Evolutionary conservation across 2,113 vertebrate genomes (phyloP).

Genomic region (Octodon degus): DNA sequence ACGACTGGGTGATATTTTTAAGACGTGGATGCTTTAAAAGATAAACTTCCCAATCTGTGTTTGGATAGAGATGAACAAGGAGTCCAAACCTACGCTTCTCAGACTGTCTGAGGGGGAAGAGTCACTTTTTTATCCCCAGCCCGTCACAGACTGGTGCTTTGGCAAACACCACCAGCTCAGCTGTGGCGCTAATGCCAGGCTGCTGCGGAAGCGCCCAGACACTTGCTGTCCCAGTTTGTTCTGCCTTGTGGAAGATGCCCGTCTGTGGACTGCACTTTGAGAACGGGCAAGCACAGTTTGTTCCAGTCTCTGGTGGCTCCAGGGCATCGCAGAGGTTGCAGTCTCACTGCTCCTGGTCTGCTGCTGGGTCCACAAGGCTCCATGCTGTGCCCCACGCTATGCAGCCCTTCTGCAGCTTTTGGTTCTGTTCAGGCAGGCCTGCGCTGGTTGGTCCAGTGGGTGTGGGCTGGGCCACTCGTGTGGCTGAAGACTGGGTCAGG

Average conservation of each 20-base stretch:
- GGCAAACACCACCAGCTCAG: accelerated
- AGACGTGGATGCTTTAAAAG: not conserved
- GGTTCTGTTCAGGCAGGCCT: not conserved
- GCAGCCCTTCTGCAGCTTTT: accelerated
- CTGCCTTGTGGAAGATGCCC: not conserved
- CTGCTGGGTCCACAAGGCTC: not conserved
- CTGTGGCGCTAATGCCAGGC: not conserved
- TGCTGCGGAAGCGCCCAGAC: not conserved
- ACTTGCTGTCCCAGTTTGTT: not conserved
- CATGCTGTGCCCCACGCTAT: accelerated
- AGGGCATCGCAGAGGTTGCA: accelerated
- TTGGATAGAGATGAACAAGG: not conserved
- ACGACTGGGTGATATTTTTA: not conserved
- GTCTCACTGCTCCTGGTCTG: not conserved
- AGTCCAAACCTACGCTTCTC: not conserved
- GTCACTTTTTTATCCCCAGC: not conserved
- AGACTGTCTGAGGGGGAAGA: accelerated
- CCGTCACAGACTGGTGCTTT: not conserved
- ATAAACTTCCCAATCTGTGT: not conserved
- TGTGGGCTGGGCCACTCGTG: accelerated
- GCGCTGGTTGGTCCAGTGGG: accelerated
- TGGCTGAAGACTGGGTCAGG: accelerated
- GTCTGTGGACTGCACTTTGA: not conserved
- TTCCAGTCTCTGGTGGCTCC: not conserved
- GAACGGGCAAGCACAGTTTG: not conserved